phyloP scores from a whole-genome alignment of 2,113 vertebrate genomes.

The Gracilinanus agilis region DNA sequence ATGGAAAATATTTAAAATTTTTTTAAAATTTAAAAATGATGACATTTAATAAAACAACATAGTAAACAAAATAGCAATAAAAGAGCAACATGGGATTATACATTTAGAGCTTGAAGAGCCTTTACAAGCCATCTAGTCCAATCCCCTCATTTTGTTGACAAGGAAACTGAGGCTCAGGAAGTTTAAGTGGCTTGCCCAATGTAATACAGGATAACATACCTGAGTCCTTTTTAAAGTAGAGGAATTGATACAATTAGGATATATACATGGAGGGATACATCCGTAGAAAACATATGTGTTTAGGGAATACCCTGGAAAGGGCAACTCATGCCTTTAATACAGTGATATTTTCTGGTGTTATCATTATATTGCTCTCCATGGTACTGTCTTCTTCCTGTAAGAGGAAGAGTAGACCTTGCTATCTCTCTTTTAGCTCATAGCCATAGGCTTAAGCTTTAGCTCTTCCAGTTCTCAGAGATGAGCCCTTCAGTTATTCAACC shows the following conservation, averaged over 20 bases:
- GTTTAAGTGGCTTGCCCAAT: not conserved
- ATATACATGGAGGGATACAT: not conserved
- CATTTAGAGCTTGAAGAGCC: not conserved
- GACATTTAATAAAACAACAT: not conserved
- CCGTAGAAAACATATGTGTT: not conserved
- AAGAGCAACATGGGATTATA: no score
- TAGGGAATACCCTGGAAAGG: not conserved
- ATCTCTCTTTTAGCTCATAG: not conserved
- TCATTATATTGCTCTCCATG: not conserved
- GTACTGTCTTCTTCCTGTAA: not conserved
- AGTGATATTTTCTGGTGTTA: not conserved
- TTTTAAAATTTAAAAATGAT: no score
- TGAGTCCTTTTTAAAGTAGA: not conserved
- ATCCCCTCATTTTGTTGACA: not conserved
- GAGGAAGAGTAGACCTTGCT: not conserved
- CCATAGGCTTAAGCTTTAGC: not conserved
- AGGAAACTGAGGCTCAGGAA: not conserved
- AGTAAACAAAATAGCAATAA: not conserved
- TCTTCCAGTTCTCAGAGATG: not conserved
- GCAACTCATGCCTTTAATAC: not conserved
- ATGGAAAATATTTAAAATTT: no score
- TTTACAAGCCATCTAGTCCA: not conserved
- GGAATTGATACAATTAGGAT: not conserved
- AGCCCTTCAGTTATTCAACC: not conserved
- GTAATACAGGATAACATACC: not conserved